Percentiles rank a stretch among this genome's conserved stretches.
These are phyloP conservation scores for Microtus richardsoni DNA, from an alignment of 2,113 vertebrate species.

Conservation along the genomic window DNA sequence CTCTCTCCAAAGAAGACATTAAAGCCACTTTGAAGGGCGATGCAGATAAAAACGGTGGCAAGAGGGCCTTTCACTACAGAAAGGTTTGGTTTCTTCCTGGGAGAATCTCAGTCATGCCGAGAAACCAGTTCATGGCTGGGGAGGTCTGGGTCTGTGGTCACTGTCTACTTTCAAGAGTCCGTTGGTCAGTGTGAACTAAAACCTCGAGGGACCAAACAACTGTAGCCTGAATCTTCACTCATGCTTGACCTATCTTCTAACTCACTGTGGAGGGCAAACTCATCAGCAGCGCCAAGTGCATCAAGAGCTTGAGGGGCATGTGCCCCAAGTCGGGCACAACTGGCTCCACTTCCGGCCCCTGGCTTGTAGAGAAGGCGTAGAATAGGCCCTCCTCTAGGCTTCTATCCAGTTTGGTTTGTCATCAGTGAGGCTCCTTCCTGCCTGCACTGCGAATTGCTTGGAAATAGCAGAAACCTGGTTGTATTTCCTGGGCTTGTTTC, in stretches of 20 bases:
- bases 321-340: slow-evolving; percentile 36
- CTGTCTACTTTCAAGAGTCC: slow-evolving; percentile 89
- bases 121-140: slow-evolving; percentile 88
- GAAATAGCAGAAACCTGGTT: background rate
- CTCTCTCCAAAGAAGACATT: background rate
- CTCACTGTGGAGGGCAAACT: slow-evolving; percentile 89
- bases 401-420: background rate
- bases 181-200: slow-evolving; percentile 90
- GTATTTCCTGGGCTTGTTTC: slow-evolving; percentile 17
- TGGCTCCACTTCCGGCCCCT: background rate
- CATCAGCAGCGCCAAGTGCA: slow-evolving; percentile 88
- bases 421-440: background rate
- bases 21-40: slow-evolving; percentile 81
- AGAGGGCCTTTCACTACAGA: slow-evolving; percentile 89
- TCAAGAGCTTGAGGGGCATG: slow-evolving; percentile 65
- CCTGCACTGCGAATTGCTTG: background rate
- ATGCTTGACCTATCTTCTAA: slow-evolving; percentile 89
- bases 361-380: background rate
- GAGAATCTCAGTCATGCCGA: slow-evolving; percentile 88
- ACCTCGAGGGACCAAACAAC: slow-evolving; percentile 89
- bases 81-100: slow-evolving; percentile 88
- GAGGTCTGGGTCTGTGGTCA: slow-evolving; percentile 88
- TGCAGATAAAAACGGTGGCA: slow-evolving; percentile 89
- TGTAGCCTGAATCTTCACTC: slow-evolving; percentile 85
- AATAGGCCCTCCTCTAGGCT: background rate